Evolutionary conservation across 2,888 invertebrate genomes (phyloP), one percentile per base, ranked within the genome.

Genomic region (Scotopteryx bipunctaria): DNA sequence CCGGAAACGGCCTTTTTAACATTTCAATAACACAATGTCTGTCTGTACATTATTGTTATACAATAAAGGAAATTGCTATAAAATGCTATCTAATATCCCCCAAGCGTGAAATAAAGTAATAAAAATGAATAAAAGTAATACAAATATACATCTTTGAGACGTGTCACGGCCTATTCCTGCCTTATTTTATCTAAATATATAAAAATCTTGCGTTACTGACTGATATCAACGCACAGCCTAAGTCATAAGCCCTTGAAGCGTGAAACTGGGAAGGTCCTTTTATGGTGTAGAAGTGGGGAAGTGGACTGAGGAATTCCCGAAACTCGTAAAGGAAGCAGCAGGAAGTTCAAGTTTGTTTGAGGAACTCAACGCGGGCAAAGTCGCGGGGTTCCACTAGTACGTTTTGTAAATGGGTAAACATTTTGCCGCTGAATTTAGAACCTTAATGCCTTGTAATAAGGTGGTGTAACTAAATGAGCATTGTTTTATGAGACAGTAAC

Each of bases 131-230:
- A 35, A 32, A 19, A 8, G 48, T 58, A 48, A 59, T 60, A 56
- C 59, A 52, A 64, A 65, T 61, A 55, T 48, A 55, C 42, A 37
- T 55, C 36, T 45, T 52, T 32, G 29, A 21, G 57, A 62, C 65
- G 67, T 63, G 69, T 37, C 37, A 11, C 48, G 33, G 33, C 38
- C 48, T 31, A 17, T 40, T 21, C 8, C 37, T 37, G 32, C 32
- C 19, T 40, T 42, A 29, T 38, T 38, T 21, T 38, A 23, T 32
- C n/a, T n/a, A n/a, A n/a, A n/a, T n/a, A n/a, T n/a, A n/a, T n/a
- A n/a, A n/a, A n/a, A n/a, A n/a, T n/a, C n/a, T n/a, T n/a, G n/a
- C n/a, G n/a, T n/a, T n/a, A n/a, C n/a, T n/a, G n/a, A n/a, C n/a
- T n/a, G n/a, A n/a, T n/a, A n/a, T n/a, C n/a, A n/a, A n/a, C n/a